Evolutionary conservation across 2,888 invertebrate species (phyloP), one percentile per base, ranked within the genome.

Genomic region (Eucera pruinosa): DNA sequence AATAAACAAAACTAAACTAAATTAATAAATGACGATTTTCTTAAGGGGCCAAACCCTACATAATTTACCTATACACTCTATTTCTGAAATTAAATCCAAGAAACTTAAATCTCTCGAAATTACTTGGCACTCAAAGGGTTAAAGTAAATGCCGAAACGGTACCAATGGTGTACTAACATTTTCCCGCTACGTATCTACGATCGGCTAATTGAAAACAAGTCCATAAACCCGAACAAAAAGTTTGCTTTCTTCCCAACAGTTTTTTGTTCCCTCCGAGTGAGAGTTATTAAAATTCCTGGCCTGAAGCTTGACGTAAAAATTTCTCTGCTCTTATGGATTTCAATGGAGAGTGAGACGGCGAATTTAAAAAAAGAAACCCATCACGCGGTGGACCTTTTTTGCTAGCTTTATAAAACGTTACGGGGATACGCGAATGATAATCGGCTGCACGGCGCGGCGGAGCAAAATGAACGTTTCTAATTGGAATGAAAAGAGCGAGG

Each of bases 381-480:
- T 20, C 9, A 3, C 11, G 13, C 36, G 15, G 15, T 11, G 15
- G 41, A 15, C 2, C 36, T 36, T 36, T 36, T 36, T 36, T 3
- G 9, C 11, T 11, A 18, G 6, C 9, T 43, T 30, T 20, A 9
- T 18, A 43, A 39, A 55, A 43, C 43, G 6, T 58, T 18, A 27
- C 6, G 45, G 25, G 15, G 33, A 20, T 2, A 45, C 15, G n/a
- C 15, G 47, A 27, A 11, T 43, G 18, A 20, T 47, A 70, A 64
- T 54, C 20, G n/a, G n/a, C n/a, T n/a, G n/a, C n/a, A n/a, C n/a
- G n/a, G n/a, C n/a, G 30, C 13, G 25, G 5, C 11, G 39, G 30
- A 13, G 15, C 13, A 25, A 55, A 39, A 75, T 13, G 27, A 41
- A 18, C 47, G 50, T 66, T 75, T 75, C 71, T 65, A 65, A 75